Percentiles rank a stretch among this genome's conserved stretches.
Evolutionary conservation across 2,113 vertebrate genomes (phyloP).

Genomic region (Xiphias gladius): DNA sequence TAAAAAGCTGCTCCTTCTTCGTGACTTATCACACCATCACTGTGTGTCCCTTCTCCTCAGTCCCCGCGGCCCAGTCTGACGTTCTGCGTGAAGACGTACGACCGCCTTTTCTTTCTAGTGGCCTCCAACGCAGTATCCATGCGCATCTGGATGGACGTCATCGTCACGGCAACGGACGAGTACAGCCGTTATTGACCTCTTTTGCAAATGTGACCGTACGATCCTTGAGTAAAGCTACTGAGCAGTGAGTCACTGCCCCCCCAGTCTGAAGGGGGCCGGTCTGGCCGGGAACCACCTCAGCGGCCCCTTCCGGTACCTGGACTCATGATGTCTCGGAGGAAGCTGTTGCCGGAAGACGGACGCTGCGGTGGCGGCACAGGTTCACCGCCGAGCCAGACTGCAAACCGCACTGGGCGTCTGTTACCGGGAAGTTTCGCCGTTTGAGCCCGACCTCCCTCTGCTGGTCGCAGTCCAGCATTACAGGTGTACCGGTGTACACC

Average conservation of each 20-base stretch:
- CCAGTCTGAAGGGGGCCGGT: background rate
- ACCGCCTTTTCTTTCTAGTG: constrained; percentile 92
- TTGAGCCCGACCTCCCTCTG: constrained; percentile 44
- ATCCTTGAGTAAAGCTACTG: background rate
- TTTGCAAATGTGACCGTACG: background rate
- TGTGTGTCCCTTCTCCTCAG: constrained; percentile 71
- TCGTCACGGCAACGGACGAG: constrained; percentile 91
- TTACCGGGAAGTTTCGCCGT: constrained; percentile 38
- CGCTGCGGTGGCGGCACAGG: background rate
- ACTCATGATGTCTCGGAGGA: no score
- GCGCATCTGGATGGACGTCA: constrained; percentile 95
- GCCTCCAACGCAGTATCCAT: constrained; percentile 89
- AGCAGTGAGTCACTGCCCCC: background rate
- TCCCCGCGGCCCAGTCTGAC: constrained; percentile 90
- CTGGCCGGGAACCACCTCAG: constrained; percentile 15
- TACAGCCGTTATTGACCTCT: constrained; percentile 86
- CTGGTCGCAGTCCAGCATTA: constrained; percentile 53
- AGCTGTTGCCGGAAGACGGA: background rate
- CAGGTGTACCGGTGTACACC: constrained; percentile 40
- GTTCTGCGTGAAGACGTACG: constrained; percentile 94
- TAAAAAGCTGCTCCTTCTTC: background rate
- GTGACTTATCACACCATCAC: background rate
- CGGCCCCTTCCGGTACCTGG: constrained; percentile 12
- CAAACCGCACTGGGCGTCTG: constrained; percentile 32
- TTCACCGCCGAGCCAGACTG: constrained; percentile 20